Evolutionary conservation across 1,140 invertebrate species (phyloP), one percentile per base, ranked within the genome.

Genomic region (Leptinotarsa lineolata): DNA sequence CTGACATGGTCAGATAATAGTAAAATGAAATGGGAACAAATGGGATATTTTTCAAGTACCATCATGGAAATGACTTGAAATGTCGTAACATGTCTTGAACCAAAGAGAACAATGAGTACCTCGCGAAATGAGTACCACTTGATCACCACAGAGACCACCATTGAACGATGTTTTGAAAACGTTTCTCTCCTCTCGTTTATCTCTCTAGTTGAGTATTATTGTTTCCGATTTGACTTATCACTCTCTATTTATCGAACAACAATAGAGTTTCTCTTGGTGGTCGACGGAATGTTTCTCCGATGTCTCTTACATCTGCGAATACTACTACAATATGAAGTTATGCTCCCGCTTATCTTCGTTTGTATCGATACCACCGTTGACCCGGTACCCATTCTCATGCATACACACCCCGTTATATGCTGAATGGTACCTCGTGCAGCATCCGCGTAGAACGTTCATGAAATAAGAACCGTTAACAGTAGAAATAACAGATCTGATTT

Each of bases 381-480:
- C 61, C 61, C 61, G 61, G 20, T 63, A 60, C 45, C 61, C 21
- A 63, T 63, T 63, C 61, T 63, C 61, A 63, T 63, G 61, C 61
- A 63, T 63, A 63, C 16, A 63, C 61, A 63, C 61, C 61, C 61
- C 61, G 61, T 63, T 63, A 63, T 63, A 30, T 63, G 48, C n/a
- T 54, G 48, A 54, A 54, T 54, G 48, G 48, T 54, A 54, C 48
- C 15, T 54, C n/a, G 16, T 54, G 48, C 16, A n/a, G 16, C 5
- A 54, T 13, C 12, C 48, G 48, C 48, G n/a, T 4, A 4, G 48
- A 54, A 54, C 48, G 48, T 16, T 54, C 5, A 6, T 54, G 5
- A 18, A 54, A 54, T 54, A 54, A 54, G n/a, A 54, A 15, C 48
- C 48, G 16, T 54, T 54, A 54, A 54, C 15, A 16, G 15, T 18